Percentiles rank a stretch among this genome's conserved stretches.
These are phyloP conservation scores for Cyclophora punctaria DNA, from an alignment of 2,888 invertebrate genomes.

Conservation along the genomic window DNA sequence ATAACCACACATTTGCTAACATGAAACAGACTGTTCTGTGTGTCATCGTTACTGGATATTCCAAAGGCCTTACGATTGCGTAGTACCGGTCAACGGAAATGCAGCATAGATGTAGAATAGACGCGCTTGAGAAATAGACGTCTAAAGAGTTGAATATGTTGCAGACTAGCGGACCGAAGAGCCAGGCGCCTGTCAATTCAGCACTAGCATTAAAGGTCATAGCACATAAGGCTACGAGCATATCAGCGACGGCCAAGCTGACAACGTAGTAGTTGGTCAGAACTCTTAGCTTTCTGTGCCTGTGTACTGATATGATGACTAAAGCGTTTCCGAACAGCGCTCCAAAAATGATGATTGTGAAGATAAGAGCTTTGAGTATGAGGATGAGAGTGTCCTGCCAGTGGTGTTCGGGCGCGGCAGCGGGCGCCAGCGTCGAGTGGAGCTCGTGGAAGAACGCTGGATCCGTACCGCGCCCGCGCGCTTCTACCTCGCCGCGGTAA, in stretches of 20 bases:
- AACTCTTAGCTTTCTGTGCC: constrained; percentile 87
- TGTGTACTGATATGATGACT: constrained; percentile 88
- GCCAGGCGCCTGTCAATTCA: constrained; percentile 90
- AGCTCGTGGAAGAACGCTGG: constrained; percentile 62
- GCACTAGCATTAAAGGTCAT: constrained; percentile 95
- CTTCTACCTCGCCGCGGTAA: constrained; percentile 61
- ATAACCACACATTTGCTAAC: constrained; percentile 92
- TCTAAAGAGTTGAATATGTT: constrained; percentile 96
- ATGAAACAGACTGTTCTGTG: constrained; percentile 86
- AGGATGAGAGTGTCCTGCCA: constrained; percentile 71
- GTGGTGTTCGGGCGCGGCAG: constrained; percentile 62
- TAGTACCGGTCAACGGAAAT: constrained; percentile 95
- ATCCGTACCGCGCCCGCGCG: constrained; percentile 70
- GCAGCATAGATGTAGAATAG: constrained; percentile 94
- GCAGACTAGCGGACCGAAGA: constrained; percentile 92
- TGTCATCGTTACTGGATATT: constrained; percentile 95
- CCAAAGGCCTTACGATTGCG: constrained; percentile 92
- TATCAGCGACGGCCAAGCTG: constrained; percentile 94
- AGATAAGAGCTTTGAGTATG: constrained; percentile 84
- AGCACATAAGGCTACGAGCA: constrained; percentile 92
- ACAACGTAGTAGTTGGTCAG: constrained; percentile 98
- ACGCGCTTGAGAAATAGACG: constrained; percentile 94
- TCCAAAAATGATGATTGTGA: constrained; percentile 90
- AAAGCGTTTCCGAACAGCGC: constrained; percentile 94
- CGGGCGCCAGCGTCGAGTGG: constrained; percentile 66